phyloP scores from a whole-genome alignment of 23 tunicate genomes.

The Ascidia mentula region DNA sequence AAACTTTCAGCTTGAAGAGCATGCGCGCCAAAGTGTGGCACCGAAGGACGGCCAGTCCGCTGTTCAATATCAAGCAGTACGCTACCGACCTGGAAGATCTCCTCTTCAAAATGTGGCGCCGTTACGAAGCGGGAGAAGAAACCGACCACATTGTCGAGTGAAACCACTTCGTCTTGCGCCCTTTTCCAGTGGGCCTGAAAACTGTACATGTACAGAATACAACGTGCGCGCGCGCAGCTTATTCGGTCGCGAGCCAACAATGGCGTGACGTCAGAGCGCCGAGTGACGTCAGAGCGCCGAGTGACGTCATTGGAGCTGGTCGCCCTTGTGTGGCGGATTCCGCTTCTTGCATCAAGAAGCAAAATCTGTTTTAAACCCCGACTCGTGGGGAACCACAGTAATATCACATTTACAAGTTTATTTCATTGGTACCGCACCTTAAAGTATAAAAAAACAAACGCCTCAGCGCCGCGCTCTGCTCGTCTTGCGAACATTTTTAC shows the following conservation, averaged over 20 bases:
- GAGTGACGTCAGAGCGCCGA: constrained; percentile 1
- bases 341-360: no score
- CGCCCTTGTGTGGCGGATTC: no score
- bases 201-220: background rate
- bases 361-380: no score
- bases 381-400: no score
- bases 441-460: no score
- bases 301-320: no score
- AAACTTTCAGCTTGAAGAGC: constrained; percentile 67
- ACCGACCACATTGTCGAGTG: constrained; percentile 64
- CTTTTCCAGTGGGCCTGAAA: background rate
- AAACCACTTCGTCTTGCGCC: background rate
- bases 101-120: constrained; percentile 80
- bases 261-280: constrained; percentile 7
- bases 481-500: no score
- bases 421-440: no score
- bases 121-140: constrained; percentile 68
- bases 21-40: constrained; percentile 92
- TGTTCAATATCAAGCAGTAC: constrained; percentile 81
- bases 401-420: no score
- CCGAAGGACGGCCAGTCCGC: constrained; percentile 65
- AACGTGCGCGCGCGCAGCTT: background rate
- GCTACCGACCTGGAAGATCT: constrained; percentile 68
- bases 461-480: no score
- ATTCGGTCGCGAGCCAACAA: background rate